Evolutionary conservation across 2,888 invertebrate genomes (phyloP), one percentile per base, ranked within the genome.

Genomic region (Ariolimax columbianus): DNA sequence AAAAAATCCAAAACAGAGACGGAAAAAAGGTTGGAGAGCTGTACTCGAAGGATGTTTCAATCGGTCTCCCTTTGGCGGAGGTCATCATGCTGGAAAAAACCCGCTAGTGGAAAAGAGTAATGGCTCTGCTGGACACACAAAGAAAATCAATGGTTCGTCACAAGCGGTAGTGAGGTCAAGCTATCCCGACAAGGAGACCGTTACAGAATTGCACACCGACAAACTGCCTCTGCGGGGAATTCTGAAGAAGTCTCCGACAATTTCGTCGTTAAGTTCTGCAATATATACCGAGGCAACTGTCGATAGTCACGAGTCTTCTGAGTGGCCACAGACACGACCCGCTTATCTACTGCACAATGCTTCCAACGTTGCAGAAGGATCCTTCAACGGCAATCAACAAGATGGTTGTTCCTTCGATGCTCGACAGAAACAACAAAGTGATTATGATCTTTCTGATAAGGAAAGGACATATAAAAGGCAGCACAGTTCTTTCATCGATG

Each of bases 31-130:
- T 36, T 85, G 85, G 85, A 40, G 72, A 59, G 51, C 80, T 33
- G 70, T 85, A n/a, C 72, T 85, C n/a, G 81, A 85, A 40, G 85
- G 85, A 72, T 85, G 85, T n/a, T 85, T 85, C 36, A 43, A 81
- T 75, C 73, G 79, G n/a, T 51, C 72, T 9, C 40, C 66, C 2
- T 84, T 84, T 59, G 59, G 84, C 14, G 43, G 72, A 30, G 47
- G 73, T 11, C 68, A 51, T 38, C 23, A 11, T 26, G n/a, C 55
- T 26, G 30, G 36, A 4, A 78, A 77, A 40, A 40, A 40, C 14
- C 26, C 17, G 2, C n/a, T 3, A 19, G 0, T 3, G 3, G 38
- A 38, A 7, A 23, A 33, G 36, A 47, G 11, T 3, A 68, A 40
- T 14, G 43, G 23, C 30, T 4, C 26, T 14, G 23, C 43, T 19